Evolutionary conservation across 2,888 invertebrate species (phyloP), one percentile per base, ranked within the genome.

Genomic region (Emmelina monodactyla): DNA sequence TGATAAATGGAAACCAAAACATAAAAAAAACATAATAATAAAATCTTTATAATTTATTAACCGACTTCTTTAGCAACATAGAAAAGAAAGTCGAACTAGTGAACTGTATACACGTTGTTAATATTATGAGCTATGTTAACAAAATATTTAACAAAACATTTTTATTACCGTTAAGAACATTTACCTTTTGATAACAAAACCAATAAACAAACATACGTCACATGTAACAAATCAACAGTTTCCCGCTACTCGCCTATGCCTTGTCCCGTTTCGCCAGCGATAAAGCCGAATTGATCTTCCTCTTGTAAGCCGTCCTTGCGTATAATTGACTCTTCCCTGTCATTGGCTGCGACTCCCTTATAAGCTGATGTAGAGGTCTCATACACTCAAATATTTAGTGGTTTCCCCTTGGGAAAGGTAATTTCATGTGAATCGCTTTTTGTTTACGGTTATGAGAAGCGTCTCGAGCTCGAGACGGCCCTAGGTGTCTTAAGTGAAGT

Each of bases 301-400:
- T 64, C 68, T 67, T 66, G 69, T 71, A 64, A 64, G 66, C 63
- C 71, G 58, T 47, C 66, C 70, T 76, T 64, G 71, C 76, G 75
- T 72, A 72, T 76, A 78, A 78, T 78, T 76, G 76, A 73, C 71
- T 76, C 71, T 75, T 75, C 73, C 68, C 62, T 67, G 62, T 69
- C 73, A 76, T 75, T 75, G 71, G 59, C 49, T 61, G 52, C 53
- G 44, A 44, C 49, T 49, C 51, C 47, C 50, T 38, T 35, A 35
- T 53, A 51, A 55, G 56, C 58, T 50, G 55, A 51, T 59, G 48
- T 42, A 45, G 40, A 43, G 44, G 37, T 40, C 39, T 45, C 54
- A 55, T 61, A 58, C 50, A 51, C 43, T 52, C 37, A 44, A 82
- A 72, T 81, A 49, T 85, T 56, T 52, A 55, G 51, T 46, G 48